Evolutionary conservation across 1,140 invertebrate species (phyloP).

Genomic region (Calycopis cecrops): DNA sequence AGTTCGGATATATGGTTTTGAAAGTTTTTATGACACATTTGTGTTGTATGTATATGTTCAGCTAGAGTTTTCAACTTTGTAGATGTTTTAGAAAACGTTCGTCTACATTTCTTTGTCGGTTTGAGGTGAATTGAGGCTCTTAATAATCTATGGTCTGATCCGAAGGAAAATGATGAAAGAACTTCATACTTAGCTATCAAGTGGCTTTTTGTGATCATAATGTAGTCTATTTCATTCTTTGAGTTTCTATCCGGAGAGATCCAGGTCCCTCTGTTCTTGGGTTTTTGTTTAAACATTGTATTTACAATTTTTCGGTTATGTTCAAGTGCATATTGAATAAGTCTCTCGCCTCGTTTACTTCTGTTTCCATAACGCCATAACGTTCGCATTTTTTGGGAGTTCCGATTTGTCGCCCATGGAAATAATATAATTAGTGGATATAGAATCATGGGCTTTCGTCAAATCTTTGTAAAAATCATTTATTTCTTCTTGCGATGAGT

Average conservation of each 20-base stretch:
- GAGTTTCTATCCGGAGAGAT: constrained; percentile 36
- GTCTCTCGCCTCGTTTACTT: constrained; percentile 27
- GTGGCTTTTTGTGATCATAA: constrained; percentile 30
- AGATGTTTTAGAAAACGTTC: too few relatives aligned
- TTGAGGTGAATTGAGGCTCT: constrained; percentile 21
- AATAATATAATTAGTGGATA: constrained; percentile 22
- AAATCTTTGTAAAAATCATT: constrained; percentile 31
- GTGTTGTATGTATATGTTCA: too few relatives aligned
- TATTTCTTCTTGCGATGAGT: constrained; percentile 30
- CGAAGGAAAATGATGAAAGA: constrained; percentile 25
- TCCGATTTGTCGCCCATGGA: constrained; percentile 33
- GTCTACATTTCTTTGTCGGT: neutral
- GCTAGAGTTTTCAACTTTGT: too few relatives aligned
- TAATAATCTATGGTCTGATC: constrained; percentile 34
- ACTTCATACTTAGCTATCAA: constrained; percentile 32
- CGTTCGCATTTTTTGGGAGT: constrained; percentile 21
- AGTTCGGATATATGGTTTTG: too few relatives aligned
- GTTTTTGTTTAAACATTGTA: constrained; percentile 39
- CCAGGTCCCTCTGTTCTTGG: constrained; percentile 36
- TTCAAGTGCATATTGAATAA: constrained; percentile 34
- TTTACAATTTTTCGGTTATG: constrained; percentile 34
- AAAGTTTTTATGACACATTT: too few relatives aligned
- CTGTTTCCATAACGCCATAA: constrained; percentile 28
- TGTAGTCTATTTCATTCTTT: constrained; percentile 41
- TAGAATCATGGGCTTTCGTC: constrained; percentile 27